These are phyloP conservation scores for Calliphora vicina DNA, from an alignment of 1,140 invertebrate species.

Conservation along the genomic window DNA sequence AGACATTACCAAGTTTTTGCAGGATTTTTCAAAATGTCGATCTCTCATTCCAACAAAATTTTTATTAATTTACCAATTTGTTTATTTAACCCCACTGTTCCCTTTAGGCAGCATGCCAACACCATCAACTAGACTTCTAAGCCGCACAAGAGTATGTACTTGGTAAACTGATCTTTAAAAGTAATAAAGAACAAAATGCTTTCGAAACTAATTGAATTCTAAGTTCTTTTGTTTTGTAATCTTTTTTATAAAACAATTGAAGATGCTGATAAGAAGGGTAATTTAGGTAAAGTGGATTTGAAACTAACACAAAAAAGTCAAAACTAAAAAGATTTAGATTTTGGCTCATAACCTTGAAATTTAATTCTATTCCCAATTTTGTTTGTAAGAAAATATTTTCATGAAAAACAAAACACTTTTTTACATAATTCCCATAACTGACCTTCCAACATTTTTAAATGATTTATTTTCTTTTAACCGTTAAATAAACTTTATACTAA, in stretches of 20 bases:
- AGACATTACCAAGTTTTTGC: too few relatives aligned
- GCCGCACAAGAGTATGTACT: too few relatives aligned
- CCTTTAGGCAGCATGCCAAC: too few relatives aligned
- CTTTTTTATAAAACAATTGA: background rate
- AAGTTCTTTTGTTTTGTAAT: background rate
- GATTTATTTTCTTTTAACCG: slow-evolving; percentile 1
- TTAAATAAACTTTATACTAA: background rate
- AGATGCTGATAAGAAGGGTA: background rate
- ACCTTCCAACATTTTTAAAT: background rate
- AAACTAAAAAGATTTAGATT: background rate
- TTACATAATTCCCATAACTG: background rate
- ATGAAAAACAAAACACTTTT: background rate
- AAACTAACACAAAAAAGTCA: background rate
- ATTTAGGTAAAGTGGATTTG: background rate
- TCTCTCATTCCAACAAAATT: too few relatives aligned
- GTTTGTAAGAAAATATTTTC: background rate
- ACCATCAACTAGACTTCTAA: too few relatives aligned
- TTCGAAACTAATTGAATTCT: background rate
- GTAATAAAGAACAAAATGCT: background rate
- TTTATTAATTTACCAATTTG: too few relatives aligned
- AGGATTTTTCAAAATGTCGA: too few relatives aligned
- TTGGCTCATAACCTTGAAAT: background rate
- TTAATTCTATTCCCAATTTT: background rate
- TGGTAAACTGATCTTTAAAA: background rate
- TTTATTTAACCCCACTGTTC: too few relatives aligned